Conservation (phyloP, 2,888 invertebrate genomes). For the Acanthacorydalis orientalis region DNA sequence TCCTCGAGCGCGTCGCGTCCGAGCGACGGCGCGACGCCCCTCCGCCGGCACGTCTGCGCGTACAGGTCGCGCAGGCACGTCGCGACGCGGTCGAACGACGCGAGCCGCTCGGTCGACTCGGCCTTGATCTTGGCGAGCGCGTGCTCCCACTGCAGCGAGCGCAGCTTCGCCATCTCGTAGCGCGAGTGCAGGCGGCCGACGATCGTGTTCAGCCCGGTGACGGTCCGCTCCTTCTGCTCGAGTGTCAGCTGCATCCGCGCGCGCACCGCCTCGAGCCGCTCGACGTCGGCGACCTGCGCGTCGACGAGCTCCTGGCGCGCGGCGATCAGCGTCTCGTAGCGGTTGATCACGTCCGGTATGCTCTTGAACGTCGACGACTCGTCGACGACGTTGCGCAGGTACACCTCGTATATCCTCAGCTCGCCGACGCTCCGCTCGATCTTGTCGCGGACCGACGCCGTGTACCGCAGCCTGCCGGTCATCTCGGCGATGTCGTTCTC, state of each 20-base stretch:
- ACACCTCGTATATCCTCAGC: conserved; percentile 42
- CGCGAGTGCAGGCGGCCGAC: conserved; percentile 40
- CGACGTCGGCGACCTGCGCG: conserved; percentile 36
- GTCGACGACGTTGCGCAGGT: conserved; percentile 36
- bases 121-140: conserved; percentile 40
- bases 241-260: conserved; percentile 38
- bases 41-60: conserved; percentile 41
- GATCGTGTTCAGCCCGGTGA: conserved; percentile 45
- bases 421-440: conserved; percentile 40
- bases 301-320: conserved; percentile 37
- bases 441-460: conserved; percentile 30
- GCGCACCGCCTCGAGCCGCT: conserved; percentile 36
- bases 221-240: conserved; percentile 40
- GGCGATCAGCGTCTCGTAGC: conserved; percentile 43
- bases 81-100: conserved; percentile 38
- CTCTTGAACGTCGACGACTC: conserved; percentile 37
- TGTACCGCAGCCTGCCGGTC: conserved; percentile 27
- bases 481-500: conserved; percentile 34
- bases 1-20: conserved; percentile 36
- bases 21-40: conserved; percentile 23
- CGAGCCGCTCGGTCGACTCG: conserved; percentile 32
- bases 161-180: conserved; percentile 38
- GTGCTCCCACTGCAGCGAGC: conserved; percentile 42
- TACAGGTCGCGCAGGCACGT: conserved; percentile 43
- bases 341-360: conserved; percentile 41